phyloP scores from a whole-genome alignment of 1,140 invertebrate genomes.

The Aphidius ervi region DNA sequence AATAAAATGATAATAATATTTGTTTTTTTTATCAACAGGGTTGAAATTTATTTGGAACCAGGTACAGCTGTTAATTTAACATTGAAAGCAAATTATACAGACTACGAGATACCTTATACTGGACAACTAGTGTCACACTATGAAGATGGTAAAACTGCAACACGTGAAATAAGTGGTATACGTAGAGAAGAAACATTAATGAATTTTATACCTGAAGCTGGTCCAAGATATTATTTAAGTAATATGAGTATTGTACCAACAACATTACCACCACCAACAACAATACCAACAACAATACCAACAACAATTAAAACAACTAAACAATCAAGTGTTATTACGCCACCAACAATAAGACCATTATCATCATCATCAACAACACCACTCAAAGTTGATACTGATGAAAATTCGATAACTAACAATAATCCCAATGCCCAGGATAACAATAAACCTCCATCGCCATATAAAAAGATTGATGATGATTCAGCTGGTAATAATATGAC shows the following conservation, averaged over 20 bases:
- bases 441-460: slow-evolving; percentile 39
- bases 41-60: slow-evolving; percentile 62
- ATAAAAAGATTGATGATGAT: slow-evolving; percentile 39
- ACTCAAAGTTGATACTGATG: slow-evolving; percentile 30
- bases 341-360: slow-evolving; percentile 6
- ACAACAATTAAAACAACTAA: slow-evolving; percentile 10
- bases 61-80: slow-evolving; percentile 77
- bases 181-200: slow-evolving; percentile 62
- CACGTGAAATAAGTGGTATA: slow-evolving; percentile 55
- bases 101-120: slow-evolving; percentile 67
- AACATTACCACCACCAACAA: slow-evolving; percentile 68
- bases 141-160: slow-evolving; percentile 56
- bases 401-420: slow-evolving; percentile 38
- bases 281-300: slow-evolving; percentile 63
- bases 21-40: slow-evolving; percentile 34
- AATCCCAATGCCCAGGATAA: slow-evolving; percentile 40
- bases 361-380: neutral
- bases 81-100: slow-evolving; percentile 65
- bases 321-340: neutral
- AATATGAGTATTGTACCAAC: slow-evolving; percentile 74
- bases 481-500: slow-evolving; percentile 8
- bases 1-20: neutral
- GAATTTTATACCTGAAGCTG: slow-evolving; percentile 64
- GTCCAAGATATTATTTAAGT: slow-evolving; percentile 67
- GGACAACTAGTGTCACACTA: slow-evolving; percentile 68